These are phyloP conservation scores for Chitala chitala DNA, from an alignment of 2,113 vertebrate species.

Conservation along the genomic window DNA sequence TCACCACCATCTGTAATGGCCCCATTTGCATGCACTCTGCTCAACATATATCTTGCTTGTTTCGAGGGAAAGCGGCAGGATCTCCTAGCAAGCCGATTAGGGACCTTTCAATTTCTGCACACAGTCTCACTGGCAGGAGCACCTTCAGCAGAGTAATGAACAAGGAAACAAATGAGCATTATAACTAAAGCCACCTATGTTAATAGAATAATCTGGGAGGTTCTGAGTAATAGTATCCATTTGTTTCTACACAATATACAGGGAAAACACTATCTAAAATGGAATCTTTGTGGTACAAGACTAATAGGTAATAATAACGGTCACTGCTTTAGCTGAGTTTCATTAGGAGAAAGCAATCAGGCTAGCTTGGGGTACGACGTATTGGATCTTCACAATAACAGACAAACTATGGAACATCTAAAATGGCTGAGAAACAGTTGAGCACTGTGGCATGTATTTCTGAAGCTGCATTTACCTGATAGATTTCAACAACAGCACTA, in stretches of 20 bases:
- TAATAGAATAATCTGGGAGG: background rate
- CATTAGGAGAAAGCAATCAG: background rate
- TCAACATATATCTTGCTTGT: too few relatives aligned
- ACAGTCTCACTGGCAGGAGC: background rate
- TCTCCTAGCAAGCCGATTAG: background rate
- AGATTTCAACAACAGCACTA: background rate
- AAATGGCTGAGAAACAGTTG: background rate
- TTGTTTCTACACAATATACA: background rate
- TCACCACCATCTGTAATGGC: too few relatives aligned
- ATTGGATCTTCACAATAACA: slow-evolving; percentile 3
- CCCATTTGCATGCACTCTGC: too few relatives aligned
- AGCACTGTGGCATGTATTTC: background rate
- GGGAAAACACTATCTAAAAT: background rate
- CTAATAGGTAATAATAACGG: background rate
- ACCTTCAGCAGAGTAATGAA: slow-evolving; percentile 11
- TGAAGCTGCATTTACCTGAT: background rate
- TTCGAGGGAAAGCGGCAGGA: background rate
- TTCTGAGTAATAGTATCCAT: slow-evolving; percentile 1
- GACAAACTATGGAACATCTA: slow-evolving; percentile 7
- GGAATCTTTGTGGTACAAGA: background rate
- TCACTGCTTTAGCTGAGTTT: background rate
- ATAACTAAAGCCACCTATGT: background rate
- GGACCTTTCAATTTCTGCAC: background rate
- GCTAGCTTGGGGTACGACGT: too few relatives aligned
- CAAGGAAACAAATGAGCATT: background rate